A percentile compares a stretch with the other conserved stretches of the same genome.
phyloP scores from a whole-genome alignment of 2,797 vertebrate genomes.

The Falco columbarius region DNA sequence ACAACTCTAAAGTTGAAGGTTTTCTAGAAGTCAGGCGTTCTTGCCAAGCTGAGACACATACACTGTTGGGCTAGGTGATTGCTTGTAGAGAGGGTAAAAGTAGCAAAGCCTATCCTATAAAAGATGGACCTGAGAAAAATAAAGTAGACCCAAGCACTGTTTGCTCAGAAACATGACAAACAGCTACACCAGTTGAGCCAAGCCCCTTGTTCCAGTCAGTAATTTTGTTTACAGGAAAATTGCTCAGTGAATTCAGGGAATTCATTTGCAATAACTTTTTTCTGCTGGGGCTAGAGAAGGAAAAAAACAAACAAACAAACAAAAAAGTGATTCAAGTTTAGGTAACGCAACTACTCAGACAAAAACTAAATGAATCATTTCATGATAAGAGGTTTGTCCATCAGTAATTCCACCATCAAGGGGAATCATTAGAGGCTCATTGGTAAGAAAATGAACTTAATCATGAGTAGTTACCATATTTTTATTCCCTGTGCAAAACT shows the following conservation, averaged over 20 bases:
- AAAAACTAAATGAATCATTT: neutral
- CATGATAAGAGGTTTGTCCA: neutral
- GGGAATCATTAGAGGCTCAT: neutral
- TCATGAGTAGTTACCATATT: neutral
- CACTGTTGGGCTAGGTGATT: neutral
- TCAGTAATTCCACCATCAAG: neutral
- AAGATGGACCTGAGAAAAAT: neutral
- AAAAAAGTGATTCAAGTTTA: neutral
- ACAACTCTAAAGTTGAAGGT: neutral
- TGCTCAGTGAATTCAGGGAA: neutral
- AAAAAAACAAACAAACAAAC: neutral
- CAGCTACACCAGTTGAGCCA: neutral
- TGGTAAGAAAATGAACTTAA: neutral
- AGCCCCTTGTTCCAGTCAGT: neutral
- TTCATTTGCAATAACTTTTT: neutral
- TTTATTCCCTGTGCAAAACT: too few species aligned
- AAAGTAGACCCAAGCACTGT: neutral
- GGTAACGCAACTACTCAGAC: neutral
- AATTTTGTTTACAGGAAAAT: neutral
- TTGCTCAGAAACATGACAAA: neutral
- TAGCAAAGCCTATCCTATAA: neutral
- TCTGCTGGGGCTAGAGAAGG: neutral
- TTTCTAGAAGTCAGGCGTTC: neutral
- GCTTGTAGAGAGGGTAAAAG: neutral
- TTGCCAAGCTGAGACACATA: neutral